Evolutionary conservation across 92 coral and sea anemone species (phyloP).

Genomic region (Porites cylindrica): DNA sequence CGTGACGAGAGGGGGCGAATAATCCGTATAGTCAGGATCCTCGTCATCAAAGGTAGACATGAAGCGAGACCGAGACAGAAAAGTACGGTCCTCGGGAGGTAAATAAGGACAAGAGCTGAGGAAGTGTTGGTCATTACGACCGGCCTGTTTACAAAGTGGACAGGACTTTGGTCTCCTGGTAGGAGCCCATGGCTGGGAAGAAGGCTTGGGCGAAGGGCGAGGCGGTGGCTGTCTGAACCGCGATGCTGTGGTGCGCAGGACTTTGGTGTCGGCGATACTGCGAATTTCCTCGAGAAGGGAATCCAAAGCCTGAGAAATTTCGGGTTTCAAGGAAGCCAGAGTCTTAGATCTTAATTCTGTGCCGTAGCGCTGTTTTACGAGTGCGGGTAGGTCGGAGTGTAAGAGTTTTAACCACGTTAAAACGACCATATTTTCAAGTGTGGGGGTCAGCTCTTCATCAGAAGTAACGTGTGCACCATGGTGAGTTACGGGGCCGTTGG

Average conservation of each 20-base stretch:
- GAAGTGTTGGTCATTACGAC: constrained; percentile 41
- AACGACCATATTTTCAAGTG: constrained; percentile 32
- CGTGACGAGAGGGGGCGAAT: too few species aligned
- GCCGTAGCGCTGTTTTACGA: constrained; percentile 45
- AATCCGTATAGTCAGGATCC: too few species aligned
- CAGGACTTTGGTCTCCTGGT: not conserved
- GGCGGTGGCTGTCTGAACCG: not conserved
- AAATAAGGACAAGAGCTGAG: not conserved
- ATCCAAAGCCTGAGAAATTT: constrained; percentile 8
- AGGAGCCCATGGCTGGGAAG: constrained; percentile 28
- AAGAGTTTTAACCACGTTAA: constrained; percentile 24
- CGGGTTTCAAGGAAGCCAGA: constrained; percentile 28
- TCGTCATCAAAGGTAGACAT: too few species aligned
- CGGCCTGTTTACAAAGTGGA: constrained; percentile 46
- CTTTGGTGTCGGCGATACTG: constrained; percentile 27
- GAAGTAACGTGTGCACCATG: constrained; percentile 1
- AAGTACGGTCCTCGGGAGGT: constrained; percentile 2
- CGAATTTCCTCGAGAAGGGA: constrained; percentile 30
- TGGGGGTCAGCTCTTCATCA: constrained; percentile 41
- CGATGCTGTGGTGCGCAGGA: constrained; percentile 38
- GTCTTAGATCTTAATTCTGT: constrained; percentile 36
- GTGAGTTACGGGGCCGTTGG: constrained; percentile 19
- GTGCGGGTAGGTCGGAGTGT: constrained; percentile 21
- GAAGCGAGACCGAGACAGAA: not conserved
- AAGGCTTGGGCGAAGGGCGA: constrained; percentile 1